Evolutionary conservation across 2,888 invertebrate genomes (phyloP).

Genomic region (Drosophila diplacantha): DNA sequence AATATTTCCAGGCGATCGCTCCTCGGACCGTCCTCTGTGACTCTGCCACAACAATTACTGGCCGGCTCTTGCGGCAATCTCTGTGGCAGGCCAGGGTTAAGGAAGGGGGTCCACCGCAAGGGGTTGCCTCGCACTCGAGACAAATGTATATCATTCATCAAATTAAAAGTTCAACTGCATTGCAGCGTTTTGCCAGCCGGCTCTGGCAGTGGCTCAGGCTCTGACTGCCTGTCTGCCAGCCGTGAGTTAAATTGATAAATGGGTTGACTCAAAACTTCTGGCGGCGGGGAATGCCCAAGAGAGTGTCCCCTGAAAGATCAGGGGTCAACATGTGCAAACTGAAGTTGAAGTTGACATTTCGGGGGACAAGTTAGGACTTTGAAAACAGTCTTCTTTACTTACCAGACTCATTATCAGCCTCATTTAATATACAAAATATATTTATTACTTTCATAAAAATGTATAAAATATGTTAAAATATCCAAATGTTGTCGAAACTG

Average conservation of each 20-base stretch:
- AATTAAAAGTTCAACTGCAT: conserved; percentile 68
- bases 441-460: neutral
- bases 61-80: conserved; percentile 47
- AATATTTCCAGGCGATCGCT: conserved; percentile 58
- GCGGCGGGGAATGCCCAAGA: neutral
- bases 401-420: neutral
- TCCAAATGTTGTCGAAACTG: neutral
- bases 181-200: conserved; percentile 56
- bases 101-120: conserved; percentile 28
- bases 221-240: conserved; percentile 49
- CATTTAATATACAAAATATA: neutral
- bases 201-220: conserved; percentile 12
- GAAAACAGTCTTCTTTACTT: neutral
- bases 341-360: neutral
- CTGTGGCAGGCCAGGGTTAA: conserved; percentile 21
- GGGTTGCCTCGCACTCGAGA: conserved; percentile 61
- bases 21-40: conserved; percentile 28
- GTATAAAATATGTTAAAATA: neutral
- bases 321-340: conserved; percentile 2
- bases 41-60: conserved; percentile 64
- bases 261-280: conserved; percentile 37
- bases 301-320: conserved; percentile 2
- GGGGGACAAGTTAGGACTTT: neutral
- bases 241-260: conserved; percentile 51
- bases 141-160: conserved; percentile 73